These are phyloP conservation scores for Connochaetes taurinus DNA, from an alignment of 2,113 vertebrate species.

Conservation along the genomic window DNA sequence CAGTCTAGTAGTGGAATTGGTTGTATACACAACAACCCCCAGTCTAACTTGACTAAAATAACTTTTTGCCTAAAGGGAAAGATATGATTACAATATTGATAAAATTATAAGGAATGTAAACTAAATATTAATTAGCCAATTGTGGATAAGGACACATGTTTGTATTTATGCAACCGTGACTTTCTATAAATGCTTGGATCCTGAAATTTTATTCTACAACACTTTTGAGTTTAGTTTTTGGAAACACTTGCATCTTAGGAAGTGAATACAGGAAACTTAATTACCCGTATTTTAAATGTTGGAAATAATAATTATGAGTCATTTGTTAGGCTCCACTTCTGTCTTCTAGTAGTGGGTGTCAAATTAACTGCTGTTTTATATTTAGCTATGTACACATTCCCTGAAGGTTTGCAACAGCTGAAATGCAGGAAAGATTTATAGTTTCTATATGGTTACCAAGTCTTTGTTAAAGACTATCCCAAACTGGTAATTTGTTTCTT, in stretches of 20 bases:
- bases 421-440: background rate
- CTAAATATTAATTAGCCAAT: background rate
- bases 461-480: slow-evolving; percentile 17
- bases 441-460: slow-evolving; percentile 11
- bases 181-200: background rate
- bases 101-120: background rate
- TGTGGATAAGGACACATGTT: background rate
- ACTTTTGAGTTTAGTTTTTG: background rate
- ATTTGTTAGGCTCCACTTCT: slow-evolving; percentile 34
- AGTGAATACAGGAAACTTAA: slow-evolving; percentile 22
- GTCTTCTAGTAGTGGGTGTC: slow-evolving; percentile 32
- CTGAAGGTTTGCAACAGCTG: background rate
- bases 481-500: slow-evolving; percentile 6
- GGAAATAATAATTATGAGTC: slow-evolving; percentile 46
- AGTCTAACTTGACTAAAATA: background rate
- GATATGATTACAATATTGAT: background rate
- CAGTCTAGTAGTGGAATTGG: background rate
- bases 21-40: background rate
- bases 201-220: slow-evolving; percentile 2
- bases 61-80: background rate
- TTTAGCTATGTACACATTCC: slow-evolving; percentile 19
- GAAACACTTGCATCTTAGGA: background rate
- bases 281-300: slow-evolving; percentile 8
- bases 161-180: background rate
- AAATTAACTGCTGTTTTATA: slow-evolving; percentile 48